Percentiles rank a stretch among this genome's conserved stretches.
Conservation (phyloP, 2,797 vertebrate genomes). For the Manis javanica region DNA sequence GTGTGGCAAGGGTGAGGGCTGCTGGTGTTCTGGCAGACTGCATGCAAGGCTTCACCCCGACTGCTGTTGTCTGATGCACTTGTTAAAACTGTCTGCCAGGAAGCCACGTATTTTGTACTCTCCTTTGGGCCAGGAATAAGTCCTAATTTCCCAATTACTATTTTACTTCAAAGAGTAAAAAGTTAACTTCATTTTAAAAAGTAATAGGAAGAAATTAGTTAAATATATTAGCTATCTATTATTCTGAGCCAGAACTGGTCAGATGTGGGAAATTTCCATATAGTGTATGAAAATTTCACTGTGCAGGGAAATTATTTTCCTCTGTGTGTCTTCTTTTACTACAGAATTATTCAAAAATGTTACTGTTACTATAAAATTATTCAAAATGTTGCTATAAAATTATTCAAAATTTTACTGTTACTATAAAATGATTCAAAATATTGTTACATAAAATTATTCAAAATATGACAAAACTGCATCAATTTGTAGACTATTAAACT, state of each 20-base stretch:
- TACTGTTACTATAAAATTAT: constrained; percentile 25
- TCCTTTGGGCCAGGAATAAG: background rate
- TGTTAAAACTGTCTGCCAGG: background rate
- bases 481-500: constrained; percentile 57
- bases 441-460: background rate
- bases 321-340: constrained; percentile 12
- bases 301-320: constrained; percentile 2
- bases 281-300: background rate
- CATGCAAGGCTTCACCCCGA: background rate
- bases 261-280: background rate
- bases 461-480: constrained; percentile 20
- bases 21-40: background rate
- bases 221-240: background rate
- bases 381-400: background rate
- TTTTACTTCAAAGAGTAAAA: background rate
- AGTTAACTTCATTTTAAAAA: constrained; percentile 24
- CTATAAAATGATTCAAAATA: background rate
- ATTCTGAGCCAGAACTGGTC: constrained; percentile 55
- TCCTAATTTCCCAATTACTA: constrained; percentile 15
- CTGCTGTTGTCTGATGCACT: background rate
- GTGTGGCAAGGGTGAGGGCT: no score
- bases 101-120: background rate
- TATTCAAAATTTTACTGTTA: background rate
- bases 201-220: background rate
- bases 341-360: background rate